Percentiles rank a stretch among this genome's conserved stretches.
These are phyloP conservation scores for Dendropsophus ebraccatus DNA, from an alignment of 2,113 vertebrate species.

Conservation along the genomic window DNA sequence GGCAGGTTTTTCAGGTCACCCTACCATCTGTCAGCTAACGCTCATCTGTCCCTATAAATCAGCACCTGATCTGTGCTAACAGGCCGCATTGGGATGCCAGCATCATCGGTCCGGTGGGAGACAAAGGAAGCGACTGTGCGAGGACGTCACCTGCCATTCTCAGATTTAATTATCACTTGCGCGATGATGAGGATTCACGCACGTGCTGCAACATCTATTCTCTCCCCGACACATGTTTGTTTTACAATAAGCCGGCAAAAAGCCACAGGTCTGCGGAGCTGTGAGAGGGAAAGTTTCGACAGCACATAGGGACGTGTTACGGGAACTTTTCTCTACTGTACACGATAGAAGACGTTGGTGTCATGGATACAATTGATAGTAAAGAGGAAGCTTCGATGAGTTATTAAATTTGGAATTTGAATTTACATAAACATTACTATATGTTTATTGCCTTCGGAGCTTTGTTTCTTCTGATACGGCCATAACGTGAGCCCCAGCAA, in stretches of 20 bases:
- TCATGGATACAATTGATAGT: too few relatives aligned
- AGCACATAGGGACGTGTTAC: neutral
- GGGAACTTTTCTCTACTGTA: neutral
- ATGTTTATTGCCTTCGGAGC: too few relatives aligned
- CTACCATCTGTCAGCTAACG: constrained; percentile 91
- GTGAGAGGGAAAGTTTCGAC: neutral
- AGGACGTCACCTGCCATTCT: constrained; percentile 85
- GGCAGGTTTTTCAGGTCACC: constrained; percentile 93
- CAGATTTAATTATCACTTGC: constrained; percentile 85
- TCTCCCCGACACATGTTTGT: constrained; percentile 64
- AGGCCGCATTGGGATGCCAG: constrained; percentile 79
- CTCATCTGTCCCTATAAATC: constrained; percentile 88
- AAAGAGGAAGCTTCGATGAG: too few relatives aligned
- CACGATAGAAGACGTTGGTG: too few relatives aligned
- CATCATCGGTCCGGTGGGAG: constrained; percentile 79
- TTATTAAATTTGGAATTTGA: too few relatives aligned
- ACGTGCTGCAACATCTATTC: constrained; percentile 78
- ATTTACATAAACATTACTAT: too few relatives aligned
- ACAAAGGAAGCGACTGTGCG: constrained; percentile 72
- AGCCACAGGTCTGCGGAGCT: constrained; percentile 16
- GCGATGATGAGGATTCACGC: constrained; percentile 81
- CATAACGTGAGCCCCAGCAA: too few relatives aligned
- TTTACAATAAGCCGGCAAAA: neutral
- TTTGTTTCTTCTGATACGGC: too few relatives aligned
- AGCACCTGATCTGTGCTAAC: constrained; percentile 96